These are phyloP conservation scores for Antedon mediterranea DNA, from an alignment of 53 echinoderm and acorn worm genomes.

Conservation along the genomic window DNA sequence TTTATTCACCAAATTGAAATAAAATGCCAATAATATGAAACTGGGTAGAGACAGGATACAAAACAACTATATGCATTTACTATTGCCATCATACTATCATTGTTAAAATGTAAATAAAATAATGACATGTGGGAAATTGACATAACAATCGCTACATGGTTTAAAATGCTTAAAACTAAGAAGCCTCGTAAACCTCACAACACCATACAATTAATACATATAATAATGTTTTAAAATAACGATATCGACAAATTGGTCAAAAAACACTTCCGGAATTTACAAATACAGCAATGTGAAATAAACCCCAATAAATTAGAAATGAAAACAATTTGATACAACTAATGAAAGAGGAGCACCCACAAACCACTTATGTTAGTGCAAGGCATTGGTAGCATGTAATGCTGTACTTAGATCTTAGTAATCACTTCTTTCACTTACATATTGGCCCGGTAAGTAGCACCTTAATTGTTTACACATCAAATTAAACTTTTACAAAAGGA, in stretches of 20 bases:
- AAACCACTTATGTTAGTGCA: background rate
- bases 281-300: background rate
- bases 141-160: background rate
- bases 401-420: too few relatives aligned
- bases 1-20: background rate
- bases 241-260: background rate
- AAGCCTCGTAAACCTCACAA: background rate
- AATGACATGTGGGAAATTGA: background rate
- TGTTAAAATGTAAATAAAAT: slow-evolving; percentile 1
- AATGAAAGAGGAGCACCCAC: background rate
- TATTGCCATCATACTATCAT: background rate
- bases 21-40: background rate
- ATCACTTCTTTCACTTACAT: background rate
- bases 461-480: background rate
- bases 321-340: background rate
- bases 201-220: background rate
- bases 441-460: background rate
- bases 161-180: background rate
- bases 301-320: slow-evolving; percentile 1
- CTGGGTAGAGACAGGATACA: background rate
- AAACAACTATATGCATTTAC: slow-evolving; percentile 1
- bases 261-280: background rate
- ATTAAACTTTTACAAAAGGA: background rate
- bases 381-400: background rate
- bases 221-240: background rate